Conservation (phyloP, 2,888 invertebrate genomes). For the Coelinius sp. region DNA sequence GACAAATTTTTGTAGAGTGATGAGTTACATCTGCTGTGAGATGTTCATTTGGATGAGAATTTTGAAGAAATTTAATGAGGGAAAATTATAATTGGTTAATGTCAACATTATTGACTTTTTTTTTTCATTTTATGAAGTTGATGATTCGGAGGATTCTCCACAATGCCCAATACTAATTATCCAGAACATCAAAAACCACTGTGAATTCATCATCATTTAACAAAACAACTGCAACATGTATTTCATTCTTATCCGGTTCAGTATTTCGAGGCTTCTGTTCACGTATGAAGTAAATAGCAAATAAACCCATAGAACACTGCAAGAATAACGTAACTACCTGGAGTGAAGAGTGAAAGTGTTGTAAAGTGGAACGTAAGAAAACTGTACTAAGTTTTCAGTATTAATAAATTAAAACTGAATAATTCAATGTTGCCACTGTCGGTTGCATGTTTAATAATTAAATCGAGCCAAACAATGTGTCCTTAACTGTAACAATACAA, state of each 20-base stretch:
- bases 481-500: background rate
- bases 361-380: slow-evolving; percentile 62
- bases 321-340: slow-evolving; percentile 65
- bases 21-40: background rate
- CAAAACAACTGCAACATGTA: background rate
- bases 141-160: too few relatives aligned
- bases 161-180: too few relatives aligned
- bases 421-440: slow-evolving; percentile 6
- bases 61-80: too few relatives aligned
- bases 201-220: too few relatives aligned
- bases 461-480: slow-evolving; percentile 2
- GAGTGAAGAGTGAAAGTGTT: slow-evolving; percentile 69
- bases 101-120: too few relatives aligned
- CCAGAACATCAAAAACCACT: too few relatives aligned
- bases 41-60: background rate
- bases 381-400: slow-evolving; percentile 55
- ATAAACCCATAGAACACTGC: slow-evolving; percentile 38
- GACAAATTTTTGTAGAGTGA: background rate
- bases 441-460: background rate
- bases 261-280: slow-evolving; percentile 31
- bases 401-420: slow-evolving; percentile 58
- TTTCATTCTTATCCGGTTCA: slow-evolving; percentile 28
- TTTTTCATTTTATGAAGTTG: too few relatives aligned
- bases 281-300: slow-evolving; percentile 10
- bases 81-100: too few relatives aligned